Base-by-base conservation (phyloP, 2,797 vertebrate genomes). In the Varecia variegata region DNA sequence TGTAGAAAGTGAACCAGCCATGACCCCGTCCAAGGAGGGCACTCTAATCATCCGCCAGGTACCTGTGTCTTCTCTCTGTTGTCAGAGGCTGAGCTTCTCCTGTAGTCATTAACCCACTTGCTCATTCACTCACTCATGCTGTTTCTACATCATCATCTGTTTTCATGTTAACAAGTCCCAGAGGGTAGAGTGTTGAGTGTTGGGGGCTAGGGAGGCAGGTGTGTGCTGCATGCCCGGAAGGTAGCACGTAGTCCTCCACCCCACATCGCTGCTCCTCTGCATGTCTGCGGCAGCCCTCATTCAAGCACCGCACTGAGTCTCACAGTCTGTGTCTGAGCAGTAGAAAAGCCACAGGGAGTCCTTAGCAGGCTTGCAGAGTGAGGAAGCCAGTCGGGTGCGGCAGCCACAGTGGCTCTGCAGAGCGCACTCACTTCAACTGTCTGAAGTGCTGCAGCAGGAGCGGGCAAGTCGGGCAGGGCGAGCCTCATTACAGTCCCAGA, bases 11-110 rank as follows among this genome's bases (percentile, higher is more conserved):
- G 99, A 99, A n/a, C 99, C 99, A 4, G 99, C 99, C 50, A 99
- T 99, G 97, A 99, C 99, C 43, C 99, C 99, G 12, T 99, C 99
- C 97, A 99, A 99, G 98, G 99, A 99, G 98, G 99, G 99, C 98
- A 99, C 99, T 43, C 99, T 99, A 97, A 99, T 99, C 74, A 99
- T 99, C 98, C 98, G 99, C 98, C 99, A 99, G 99, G 99, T 99
- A 99, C 98, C 94, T 47, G 77, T 83, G 93, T 97, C 96, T 97
- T 82, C 96, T 89, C 90, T 83, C 82, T 68, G 67, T 88, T 50
- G 76, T 95, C 56, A 89, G 96, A 97, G 96, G 94, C 96, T 88
- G 86, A 97, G 97, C 89, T 97, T 96, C 96, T 97, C 95, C 97
- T 98, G 85, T 98, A 94, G 96, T 98, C 98, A 98, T 98, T 98